These are phyloP conservation scores for Apodemus sylvaticus DNA, from an alignment of 2,113 vertebrate species.

Conservation along the genomic window DNA sequence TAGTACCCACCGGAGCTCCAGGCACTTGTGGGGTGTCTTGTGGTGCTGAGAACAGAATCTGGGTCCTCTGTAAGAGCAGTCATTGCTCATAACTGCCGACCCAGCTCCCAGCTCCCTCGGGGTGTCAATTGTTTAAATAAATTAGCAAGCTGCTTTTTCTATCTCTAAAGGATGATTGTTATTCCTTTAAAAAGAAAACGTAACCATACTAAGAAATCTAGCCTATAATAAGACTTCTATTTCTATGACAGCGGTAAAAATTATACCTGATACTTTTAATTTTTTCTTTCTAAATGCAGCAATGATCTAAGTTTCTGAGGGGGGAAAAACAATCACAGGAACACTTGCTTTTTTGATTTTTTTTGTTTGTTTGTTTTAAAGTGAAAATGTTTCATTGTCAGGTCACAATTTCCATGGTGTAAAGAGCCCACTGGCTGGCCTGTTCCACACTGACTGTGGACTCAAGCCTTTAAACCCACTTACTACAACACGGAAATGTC, in stretches of 20 bases:
- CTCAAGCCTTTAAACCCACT: conserved; percentile 35
- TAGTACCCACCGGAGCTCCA: not conserved
- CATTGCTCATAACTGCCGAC: not conserved
- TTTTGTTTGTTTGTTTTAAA: not conserved
- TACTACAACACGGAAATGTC: conserved; percentile 60
- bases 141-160: not conserved
- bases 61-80: not conserved
- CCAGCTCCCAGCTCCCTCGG: not conserved
- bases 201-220: not conserved
- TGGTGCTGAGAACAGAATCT: not conserved
- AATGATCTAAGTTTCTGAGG: conserved; percentile 3
- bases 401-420: conserved; percentile 46
- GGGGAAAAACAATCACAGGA: conserved; percentile 39
- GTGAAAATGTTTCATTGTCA: not conserved
- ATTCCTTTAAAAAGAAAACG: not conserved
- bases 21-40: not conserved
- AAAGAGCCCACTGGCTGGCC: not conserved
- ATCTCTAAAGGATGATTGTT: not conserved
- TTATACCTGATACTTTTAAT: conserved; percentile 36
- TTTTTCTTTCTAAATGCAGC: conserved; percentile 56
- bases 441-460: not conserved
- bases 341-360: not conserved
- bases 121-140: conserved; percentile 6
- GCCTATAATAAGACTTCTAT: not conserved
- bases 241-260: not conserved